phyloP scores from a whole-genome alignment of 2,113 vertebrate species.

The Esox niger region DNA sequence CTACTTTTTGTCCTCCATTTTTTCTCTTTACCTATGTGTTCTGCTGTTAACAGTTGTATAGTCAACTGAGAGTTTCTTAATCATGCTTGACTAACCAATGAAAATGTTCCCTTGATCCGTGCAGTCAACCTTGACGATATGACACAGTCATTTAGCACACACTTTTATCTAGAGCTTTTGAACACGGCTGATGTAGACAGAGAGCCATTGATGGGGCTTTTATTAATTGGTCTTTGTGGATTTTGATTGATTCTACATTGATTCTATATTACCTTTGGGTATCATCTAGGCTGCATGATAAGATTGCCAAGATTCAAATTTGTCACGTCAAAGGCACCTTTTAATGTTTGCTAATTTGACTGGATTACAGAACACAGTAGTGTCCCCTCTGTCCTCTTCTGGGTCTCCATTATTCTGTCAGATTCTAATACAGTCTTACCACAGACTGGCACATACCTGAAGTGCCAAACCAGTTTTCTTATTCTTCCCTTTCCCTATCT shows the following conservation, averaged over 20 bases:
- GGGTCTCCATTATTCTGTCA: not conserved
- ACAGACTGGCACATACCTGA: too few species aligned
- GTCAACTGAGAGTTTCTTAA: not conserved
- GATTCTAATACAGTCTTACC: conserved; percentile 11
- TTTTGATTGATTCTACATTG: not conserved
- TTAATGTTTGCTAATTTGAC: conserved; percentile 7
- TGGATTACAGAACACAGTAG: not conserved
- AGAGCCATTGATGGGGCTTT: not conserved
- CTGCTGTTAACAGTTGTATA: not conserved
- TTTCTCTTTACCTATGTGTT: not conserved
- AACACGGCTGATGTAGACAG: too few species aligned
- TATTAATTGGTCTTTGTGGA: conserved; percentile 5
- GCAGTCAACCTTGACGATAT: too few species aligned
- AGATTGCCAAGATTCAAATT: not conserved
- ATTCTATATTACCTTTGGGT: not conserved
- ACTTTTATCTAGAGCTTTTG: too few species aligned
- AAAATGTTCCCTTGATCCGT: too few species aligned
- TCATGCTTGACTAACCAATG: too few species aligned
- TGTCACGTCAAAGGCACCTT: not conserved
- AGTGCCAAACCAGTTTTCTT: too few species aligned
- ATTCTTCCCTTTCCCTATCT: too few species aligned
- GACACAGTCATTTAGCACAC: too few species aligned
- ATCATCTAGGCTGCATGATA: not conserved
- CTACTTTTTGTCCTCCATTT: conserved; percentile 21
- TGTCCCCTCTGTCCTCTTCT: not conserved